phyloP scores from a whole-genome alignment of 2,797 vertebrate species.

The Triplophysa bombifrons region DNA sequence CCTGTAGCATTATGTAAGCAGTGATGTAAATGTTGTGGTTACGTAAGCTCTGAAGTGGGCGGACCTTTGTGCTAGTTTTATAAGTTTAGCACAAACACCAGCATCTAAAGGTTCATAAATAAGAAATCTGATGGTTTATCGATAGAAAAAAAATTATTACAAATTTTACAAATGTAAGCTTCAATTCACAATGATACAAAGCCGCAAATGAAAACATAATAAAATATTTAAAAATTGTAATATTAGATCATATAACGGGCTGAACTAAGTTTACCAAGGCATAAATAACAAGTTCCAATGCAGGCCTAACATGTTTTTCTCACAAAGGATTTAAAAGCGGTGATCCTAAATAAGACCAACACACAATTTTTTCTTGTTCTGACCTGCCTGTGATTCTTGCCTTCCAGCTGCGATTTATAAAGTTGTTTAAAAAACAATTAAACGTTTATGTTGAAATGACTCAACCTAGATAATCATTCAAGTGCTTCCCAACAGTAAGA shows the following conservation, averaged over 20 bases:
- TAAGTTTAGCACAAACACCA: not conserved
- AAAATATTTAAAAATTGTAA: no score
- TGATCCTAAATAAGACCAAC: not conserved
- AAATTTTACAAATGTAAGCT: no score
- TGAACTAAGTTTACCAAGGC: not conserved
- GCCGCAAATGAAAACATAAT: no score
- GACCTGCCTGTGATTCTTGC: not conserved
- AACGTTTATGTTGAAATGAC: not conserved
- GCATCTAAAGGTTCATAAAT: no score
- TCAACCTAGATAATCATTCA: not conserved
- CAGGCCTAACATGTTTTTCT: no score
- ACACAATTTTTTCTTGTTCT: not conserved
- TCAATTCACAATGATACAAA: no score
- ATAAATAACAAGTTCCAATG: not conserved
- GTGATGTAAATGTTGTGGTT: not conserved
- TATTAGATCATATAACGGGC: no score
- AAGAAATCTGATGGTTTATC: no score
- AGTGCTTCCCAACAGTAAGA: not conserved
- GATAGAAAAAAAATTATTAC: no score
- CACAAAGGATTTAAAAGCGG: no score
- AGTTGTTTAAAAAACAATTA: not conserved
- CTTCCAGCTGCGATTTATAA: not conserved
- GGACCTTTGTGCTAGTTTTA: no score
- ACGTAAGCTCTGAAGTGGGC: no score
- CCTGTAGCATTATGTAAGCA: constrained; percentile 6